Evolutionary conservation across 2,113 vertebrate genomes (phyloP).

Genomic region (Bufo gargarizans): DNA sequence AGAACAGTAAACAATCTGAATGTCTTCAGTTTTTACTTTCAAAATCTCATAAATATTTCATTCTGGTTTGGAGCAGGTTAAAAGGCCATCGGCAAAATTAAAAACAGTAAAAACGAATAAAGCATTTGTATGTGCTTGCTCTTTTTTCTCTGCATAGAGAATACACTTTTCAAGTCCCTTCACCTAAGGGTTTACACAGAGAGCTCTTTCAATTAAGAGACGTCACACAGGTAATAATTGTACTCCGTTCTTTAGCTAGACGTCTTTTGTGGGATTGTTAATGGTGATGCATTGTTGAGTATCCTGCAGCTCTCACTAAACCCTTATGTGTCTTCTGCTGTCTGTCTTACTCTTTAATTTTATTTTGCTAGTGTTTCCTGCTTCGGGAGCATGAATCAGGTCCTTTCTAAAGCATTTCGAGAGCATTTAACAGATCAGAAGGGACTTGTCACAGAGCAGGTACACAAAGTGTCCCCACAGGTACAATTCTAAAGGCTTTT

Average conservation of each 20-base stretch:
- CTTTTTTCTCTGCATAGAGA: constrained; percentile 44
- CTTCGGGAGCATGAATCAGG: constrained; percentile 47
- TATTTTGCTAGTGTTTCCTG: constrained; percentile 47
- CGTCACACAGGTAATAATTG: constrained; percentile 58
- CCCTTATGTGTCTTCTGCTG: constrained; percentile 49
- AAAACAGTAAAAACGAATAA: constrained; percentile 26
- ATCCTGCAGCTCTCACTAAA: constrained; percentile 47
- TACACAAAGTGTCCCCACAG: constrained; percentile 55
- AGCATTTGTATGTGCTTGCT: constrained; percentile 19
- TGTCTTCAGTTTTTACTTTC: neutral
- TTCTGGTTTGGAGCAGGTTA: constrained; percentile 21
- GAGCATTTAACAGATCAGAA: constrained; percentile 57
- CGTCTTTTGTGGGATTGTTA: constrained; percentile 54
- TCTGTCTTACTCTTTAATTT: constrained; percentile 49
- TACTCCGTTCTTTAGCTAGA: constrained; percentile 40
- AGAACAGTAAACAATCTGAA: neutral
- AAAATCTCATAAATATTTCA: neutral
- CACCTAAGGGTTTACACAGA: constrained; percentile 54
- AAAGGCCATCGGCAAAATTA: constrained; percentile 18
- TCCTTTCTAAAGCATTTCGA: constrained; percentile 49
- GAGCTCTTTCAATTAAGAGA: constrained; percentile 56
- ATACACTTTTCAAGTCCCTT: constrained; percentile 53
- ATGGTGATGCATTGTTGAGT: constrained; percentile 51
- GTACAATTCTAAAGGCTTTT: constrained; percentile 52
- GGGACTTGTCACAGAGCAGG: constrained; percentile 50